These are phyloP conservation scores for Jaculus jaculus DNA, from an alignment of 2,113 vertebrate species.

Conservation along the genomic window DNA sequence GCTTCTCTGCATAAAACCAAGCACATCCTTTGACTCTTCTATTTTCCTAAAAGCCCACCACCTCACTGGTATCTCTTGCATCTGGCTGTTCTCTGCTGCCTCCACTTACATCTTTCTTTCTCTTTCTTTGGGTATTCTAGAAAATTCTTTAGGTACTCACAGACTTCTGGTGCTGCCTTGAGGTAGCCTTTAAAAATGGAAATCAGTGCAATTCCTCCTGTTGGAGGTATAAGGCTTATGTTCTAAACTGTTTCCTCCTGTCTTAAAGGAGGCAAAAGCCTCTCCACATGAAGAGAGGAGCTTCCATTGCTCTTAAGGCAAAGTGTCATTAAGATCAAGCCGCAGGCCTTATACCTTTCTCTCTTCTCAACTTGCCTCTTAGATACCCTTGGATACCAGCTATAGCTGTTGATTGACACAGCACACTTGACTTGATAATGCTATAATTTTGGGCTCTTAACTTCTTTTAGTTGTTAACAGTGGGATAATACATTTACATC, in stretches of 20 bases:
- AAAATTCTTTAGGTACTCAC: not conserved
- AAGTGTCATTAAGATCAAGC: not conserved
- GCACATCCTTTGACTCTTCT: not conserved
- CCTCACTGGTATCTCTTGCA: not conserved
- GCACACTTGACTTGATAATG: not conserved
- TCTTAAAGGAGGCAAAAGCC: not conserved
- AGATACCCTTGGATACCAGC: not conserved
- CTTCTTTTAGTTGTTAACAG: not conserved
- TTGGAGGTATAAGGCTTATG: not conserved
- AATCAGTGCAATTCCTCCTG: not conserved
- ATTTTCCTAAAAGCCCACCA: not conserved
- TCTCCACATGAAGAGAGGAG: not conserved
- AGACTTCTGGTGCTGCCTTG: not conserved
- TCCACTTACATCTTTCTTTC: not conserved
- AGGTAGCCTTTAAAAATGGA: not conserved
- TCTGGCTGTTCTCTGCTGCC: not conserved
- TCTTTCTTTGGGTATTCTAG: not conserved
- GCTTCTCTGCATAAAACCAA: not conserved
- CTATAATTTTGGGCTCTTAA: not conserved
- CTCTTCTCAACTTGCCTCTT: not conserved
- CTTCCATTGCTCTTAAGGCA: not conserved
- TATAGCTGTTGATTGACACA: not conserved
- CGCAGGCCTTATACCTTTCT: not conserved
- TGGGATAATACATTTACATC: not conserved
- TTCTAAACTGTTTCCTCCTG: not conserved